Evolutionary conservation across 2,888 invertebrate genomes (phyloP).

Genomic region (Acheta domesticus): DNA sequence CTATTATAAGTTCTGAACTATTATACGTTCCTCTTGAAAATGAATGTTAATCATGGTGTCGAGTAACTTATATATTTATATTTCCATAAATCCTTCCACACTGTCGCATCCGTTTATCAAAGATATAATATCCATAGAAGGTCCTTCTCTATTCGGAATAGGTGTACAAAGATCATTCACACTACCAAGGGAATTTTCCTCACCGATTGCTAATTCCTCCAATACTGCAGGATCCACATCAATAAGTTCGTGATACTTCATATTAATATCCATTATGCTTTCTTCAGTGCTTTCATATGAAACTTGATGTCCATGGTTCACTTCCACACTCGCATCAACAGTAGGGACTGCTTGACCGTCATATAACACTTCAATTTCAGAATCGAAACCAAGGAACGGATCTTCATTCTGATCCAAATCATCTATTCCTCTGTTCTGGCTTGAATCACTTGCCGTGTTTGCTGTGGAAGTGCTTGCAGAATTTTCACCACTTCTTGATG

Average conservation of each 20-base stretch:
- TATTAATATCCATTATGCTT: not conserved
- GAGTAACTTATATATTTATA: conserved; percentile 30
- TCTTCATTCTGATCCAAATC: conserved; percentile 31
- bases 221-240: conserved; percentile 38
- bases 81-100: conserved; percentile 20
- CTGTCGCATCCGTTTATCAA: conserved; percentile 24
- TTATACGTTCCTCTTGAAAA: conserved; percentile 37
- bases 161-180: conserved; percentile 28
- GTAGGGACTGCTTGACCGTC: not conserved
- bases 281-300: not conserved
- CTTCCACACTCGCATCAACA: not conserved
- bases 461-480: not conserved
- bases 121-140: conserved; percentile 32
- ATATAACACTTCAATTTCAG: not conserved
- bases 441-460: not conserved
- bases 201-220: conserved; percentile 30
- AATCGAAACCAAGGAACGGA: conserved; percentile 21
- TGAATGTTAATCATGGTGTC: conserved; percentile 20
- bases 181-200: not conserved
- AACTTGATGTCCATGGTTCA: not conserved
- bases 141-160: conserved; percentile 33
- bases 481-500: not conserved
- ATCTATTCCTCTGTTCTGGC: conserved; percentile 25
- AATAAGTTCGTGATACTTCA: conserved; percentile 26
- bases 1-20: conserved; percentile 40